Evolutionary conservation across 2,888 invertebrate species (phyloP), one percentile per base, ranked within the genome.

Genomic region (Masnerella sp.): DNA sequence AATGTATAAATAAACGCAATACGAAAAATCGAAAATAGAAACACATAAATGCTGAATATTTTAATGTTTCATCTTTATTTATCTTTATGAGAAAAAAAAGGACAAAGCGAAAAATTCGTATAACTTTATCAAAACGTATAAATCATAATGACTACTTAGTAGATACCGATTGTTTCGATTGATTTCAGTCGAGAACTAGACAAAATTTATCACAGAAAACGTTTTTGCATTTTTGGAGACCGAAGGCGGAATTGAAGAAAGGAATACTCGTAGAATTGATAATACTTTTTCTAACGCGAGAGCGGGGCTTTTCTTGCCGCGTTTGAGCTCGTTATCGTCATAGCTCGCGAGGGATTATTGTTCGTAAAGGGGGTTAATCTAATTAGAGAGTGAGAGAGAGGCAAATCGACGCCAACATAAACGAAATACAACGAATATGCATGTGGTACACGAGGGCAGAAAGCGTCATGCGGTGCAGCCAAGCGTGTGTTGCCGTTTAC

Each of bases 401-500:
- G 80, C 79, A 79, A 80, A 82, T 76, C 81, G 80, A 77, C 81
- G 82, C 80, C 81, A 83, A 81, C 81, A 84, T 79, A 84, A 83
- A 84, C 81, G 83, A 75, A 82, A 84, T 78, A 85, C 82, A 84
- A 85, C 83, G 83, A 83, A 78, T 82, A 86, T 85, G 85, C 86
- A 85, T 82, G 76, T 69, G 67, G 83, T 84, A 86, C 83, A 86
- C 83, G 83, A 84, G 84, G 85, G 84, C 81, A 82, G 77, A 83
- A 87, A 87, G 87, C 87, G 84, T 87, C 87, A 87, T 87, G 87
- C 87, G 85, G 87, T 87, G 85, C 87, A 87, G 86, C 86, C 87
- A 87, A 87, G 87, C 85, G 85, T 87, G 81, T 85, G 86, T 84
- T 87, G 87, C 81, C 84, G 86, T 86, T 91, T 88, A 95, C 95